Base-by-base conservation (phyloP, 2,113 vertebrate species). In the Rhinogobius similis region DNA sequence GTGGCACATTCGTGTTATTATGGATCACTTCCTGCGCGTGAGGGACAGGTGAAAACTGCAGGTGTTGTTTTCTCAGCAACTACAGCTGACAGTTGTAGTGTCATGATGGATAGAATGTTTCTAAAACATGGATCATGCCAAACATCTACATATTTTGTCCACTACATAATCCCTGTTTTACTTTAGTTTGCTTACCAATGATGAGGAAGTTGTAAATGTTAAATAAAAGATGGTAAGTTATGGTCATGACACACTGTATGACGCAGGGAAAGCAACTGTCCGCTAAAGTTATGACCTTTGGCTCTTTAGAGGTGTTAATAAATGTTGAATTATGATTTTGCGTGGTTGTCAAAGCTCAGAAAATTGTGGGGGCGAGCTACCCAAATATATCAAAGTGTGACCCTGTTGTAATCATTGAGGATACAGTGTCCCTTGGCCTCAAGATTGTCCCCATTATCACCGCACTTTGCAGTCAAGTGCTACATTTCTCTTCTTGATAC, bases 41-140 rank as follows among this genome's bases (percentile, higher is more conserved):
- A 61, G 23, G 32, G 65, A 72, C 82, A 83, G 82, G 85, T 83
- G 81, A 75, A 56, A 66, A 66, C 46, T 27, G 75, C 79, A 82
- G 81, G 77, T 88, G 81, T 68, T 87, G 81, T 68, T 69, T 39
- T 43, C 21, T 43, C n/a, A 24, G 55, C 16, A 36, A 20, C 27
- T 62, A 41, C 23, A 36, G 32, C 56, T 59, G 26, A 32, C 29
- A 36, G 4, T n/a, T n/a, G n/a, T 4, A 55, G 38, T 23, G 55
- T 10, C 41, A 27, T 21, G n/a, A 12, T 12, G 39, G 4, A 2
- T 16, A 0, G 32, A 14, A 43, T 6, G 1, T 2, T 59, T 50
- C 0, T 26, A 27, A 36, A n/a, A 29, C 26, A 29, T 24, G 23
- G 53, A 6, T 27, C 55, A 58, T 26, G 55, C 16, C 24, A 29